Evolutionary conservation across 1,140 invertebrate species (phyloP), one percentile per base, ranked within the genome.

Genomic region (Drosophila azteca): DNA sequence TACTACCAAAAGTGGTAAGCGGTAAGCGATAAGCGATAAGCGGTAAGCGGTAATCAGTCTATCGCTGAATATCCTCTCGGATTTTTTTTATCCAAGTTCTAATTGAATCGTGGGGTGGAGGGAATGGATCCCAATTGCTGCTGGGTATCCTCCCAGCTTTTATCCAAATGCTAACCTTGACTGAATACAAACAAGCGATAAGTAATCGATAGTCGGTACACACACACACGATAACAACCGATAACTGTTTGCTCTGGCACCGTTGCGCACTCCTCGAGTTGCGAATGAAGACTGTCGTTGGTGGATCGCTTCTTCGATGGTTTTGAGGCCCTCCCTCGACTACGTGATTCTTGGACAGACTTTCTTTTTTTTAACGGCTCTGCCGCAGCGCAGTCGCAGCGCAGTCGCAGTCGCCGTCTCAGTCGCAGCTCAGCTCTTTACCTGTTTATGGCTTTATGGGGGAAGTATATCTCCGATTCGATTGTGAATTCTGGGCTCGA

Each of bases 261-360:
- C 77, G 82, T 75, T 55, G 83, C 83, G 80, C 72, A 79, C 88
- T 69, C 68, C 75, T 85, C 78, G 80, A 84, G 74, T 75, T 68
- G 72, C 78, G 80, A 77, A 54, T 61, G 52, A 90, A 88, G 88
- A 90, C 88, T 90, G 89, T 82, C 83, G 75, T 71, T 81, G 83
- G 44, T 65, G 62, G 64, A 71, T 67, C 58, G 83, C 87, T 87
- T 90, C 79, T 90, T 62, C 79, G 74, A 65, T 88, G 83, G 68
- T 90, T 90, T 90, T 90, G 83, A 73, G 70, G 52, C 70, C 70
- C 52, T 52, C 62, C 71, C 59, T 46, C 48, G 24, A n/a, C 59
- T 52, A 72, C 53, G 63, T 60, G 83, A 52, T 88, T 88, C 83
- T 87, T 84, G 71, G 73, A 44, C 63, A 74, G 73, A 82, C 74